A percentile compares a stretch with the other conserved stretches of the same genome.
phyloP scores from a whole-genome alignment of 1,140 invertebrate species.

The Drosophila obscura region DNA sequence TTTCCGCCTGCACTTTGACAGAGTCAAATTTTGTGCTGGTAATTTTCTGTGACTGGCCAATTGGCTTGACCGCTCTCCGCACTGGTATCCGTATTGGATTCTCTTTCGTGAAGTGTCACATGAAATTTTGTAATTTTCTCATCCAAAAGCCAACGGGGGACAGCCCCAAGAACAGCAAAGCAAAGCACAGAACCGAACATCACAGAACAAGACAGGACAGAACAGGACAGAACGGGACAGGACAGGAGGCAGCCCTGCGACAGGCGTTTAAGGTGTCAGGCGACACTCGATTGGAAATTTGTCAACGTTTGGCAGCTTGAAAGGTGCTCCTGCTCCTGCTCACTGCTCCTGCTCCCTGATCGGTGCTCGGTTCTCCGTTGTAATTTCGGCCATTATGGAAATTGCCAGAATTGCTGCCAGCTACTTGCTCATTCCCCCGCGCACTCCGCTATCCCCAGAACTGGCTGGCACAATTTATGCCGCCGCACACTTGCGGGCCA shows the following conservation, averaged over 20 bases:
- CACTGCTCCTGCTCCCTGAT: neutral
- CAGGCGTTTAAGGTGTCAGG: constrained; percentile 70
- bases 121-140: constrained; percentile 80
- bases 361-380: neutral
- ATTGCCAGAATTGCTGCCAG: constrained; percentile 39
- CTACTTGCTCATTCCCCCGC: constrained; percentile 1
- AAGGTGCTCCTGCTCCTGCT: constrained; percentile 20
- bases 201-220: neutral
- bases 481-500: constrained; percentile 71
- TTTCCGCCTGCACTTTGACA: too few species aligned
- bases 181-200: too few species aligned
- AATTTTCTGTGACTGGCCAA: constrained; percentile 43
- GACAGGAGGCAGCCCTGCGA: too few species aligned
- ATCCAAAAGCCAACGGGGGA: constrained; percentile 35
- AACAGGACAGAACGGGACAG: neutral
- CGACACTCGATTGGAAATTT: constrained; percentile 52
- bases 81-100: neutral
- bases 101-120: constrained; percentile 66
- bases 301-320: constrained; percentile 56
- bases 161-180: too few species aligned
- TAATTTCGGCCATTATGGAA: constrained; percentile 71
- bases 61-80: neutral
- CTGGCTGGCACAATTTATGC: constrained; percentile 57
- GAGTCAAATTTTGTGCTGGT: constrained; percentile 28
- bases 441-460: neutral